Base-by-base conservation (phyloP, 2,113 vertebrate genomes). In the Chaetura pelagica region DNA sequence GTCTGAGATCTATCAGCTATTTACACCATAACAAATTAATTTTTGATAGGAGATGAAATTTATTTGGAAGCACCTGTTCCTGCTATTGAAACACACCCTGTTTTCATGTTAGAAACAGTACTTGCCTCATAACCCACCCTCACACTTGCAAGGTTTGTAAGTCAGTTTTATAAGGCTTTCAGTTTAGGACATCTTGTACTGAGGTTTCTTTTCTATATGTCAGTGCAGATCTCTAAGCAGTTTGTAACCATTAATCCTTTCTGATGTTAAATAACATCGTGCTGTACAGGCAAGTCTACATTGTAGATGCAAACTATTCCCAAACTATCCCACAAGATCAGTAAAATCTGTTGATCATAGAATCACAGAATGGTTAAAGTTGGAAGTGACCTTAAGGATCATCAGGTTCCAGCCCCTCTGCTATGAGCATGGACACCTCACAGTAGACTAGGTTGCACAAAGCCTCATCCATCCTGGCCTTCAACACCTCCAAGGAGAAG, bases 41-140 rank as follows among this genome's bases (percentile, higher is more conserved):
- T 93, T 90, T 90, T 89, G 87, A 92, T 64, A 73, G 57, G 34
- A 81, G 58, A 68, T 46, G 32, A 69, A 89, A 63, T 59, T 78
- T 86, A 80, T 95, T 94, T 93, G 79, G 91, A 96, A 76, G 49
- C 62, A 91, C 84, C 75, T 84, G 77, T 91, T 96, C 87, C 89
- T 81, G 38, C 48, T 91, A 32, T 90, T 86, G 49, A 69, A 69
- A 91, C 90, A 95, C 38, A 75, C 20, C 24, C 26, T 91, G 75
- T 92, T 94, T 91, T 81, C n/a, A 18, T 54, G 29, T 68, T 94
- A 76, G 42, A 34, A 88, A 14, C 12, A 93, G 30, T 22, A 69
- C 54, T 94, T 78, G 40, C 49, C 58, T 94, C 58, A 66, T 86
- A 85, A 89, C 49, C 61, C 42, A 57, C 49, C 73, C 74, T 80